Evolutionary conservation across 2,888 invertebrate species (phyloP).

Genomic region (Drosophila maculinotata): DNA sequence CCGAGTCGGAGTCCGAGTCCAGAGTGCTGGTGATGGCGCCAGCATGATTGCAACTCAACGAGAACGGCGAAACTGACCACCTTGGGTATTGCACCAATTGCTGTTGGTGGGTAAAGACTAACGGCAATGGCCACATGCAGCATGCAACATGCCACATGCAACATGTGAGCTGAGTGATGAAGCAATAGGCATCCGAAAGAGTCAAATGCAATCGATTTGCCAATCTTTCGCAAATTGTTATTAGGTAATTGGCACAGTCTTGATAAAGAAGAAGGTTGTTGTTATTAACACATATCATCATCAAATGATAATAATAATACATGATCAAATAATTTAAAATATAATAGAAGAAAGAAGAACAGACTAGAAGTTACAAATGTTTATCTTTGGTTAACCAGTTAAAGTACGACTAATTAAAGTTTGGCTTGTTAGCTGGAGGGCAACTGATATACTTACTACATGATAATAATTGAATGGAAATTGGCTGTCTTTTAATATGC

Average conservation of each 20-base stretch:
- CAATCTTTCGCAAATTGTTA: slow-evolving; percentile 43
- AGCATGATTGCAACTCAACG: slow-evolving; percentile 58
- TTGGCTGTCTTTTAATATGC: slow-evolving; percentile 76
- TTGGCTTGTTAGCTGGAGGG: slow-evolving; percentile 60
- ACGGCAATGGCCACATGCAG: slow-evolving; percentile 42
- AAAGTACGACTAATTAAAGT: slow-evolving; percentile 57
- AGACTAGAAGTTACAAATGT: no score
- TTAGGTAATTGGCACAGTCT: slow-evolving; percentile 41
- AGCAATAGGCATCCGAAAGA: slow-evolving; percentile 42
- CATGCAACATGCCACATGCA: slow-evolving; percentile 54
- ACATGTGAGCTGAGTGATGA: slow-evolving; percentile 38
- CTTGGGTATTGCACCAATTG: slow-evolving; percentile 57
- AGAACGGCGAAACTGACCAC: slow-evolving; percentile 63
- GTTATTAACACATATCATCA: no score
- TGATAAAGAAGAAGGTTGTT: no score
- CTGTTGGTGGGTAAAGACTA: slow-evolving; percentile 30
- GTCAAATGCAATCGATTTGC: slow-evolving; percentile 60
- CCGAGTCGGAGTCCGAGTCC: slow-evolving; percentile 21
- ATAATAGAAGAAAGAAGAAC: no score
- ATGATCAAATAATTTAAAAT: no score
- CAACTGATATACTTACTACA: slow-evolving; percentile 57
- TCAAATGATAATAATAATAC: no score
- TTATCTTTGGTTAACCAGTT: background rate
- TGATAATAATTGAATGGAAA: slow-evolving; percentile 72
- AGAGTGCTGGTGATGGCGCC: slow-evolving; percentile 29